Percentiles rank a stretch among this genome's conserved stretches.
These are phyloP conservation scores for Eupeodes corollae DNA, from an alignment of 1,140 invertebrate species.

Conservation along the genomic window DNA sequence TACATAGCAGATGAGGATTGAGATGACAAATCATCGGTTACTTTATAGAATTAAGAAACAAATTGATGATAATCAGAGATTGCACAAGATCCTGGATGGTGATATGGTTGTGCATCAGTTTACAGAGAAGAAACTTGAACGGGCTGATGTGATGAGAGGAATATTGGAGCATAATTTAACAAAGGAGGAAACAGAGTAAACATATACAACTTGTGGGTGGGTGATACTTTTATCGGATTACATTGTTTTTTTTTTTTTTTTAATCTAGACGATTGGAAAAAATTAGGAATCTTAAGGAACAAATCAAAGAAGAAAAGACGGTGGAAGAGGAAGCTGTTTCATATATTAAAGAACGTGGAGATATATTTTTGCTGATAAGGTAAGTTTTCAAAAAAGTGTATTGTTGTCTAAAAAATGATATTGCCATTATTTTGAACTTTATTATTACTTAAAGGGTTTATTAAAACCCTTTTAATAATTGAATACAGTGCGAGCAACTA, in stretches of 20 bases:
- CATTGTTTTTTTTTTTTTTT: not conserved
- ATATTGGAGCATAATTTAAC: conserved; percentile 27
- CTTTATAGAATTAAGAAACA: conserved; percentile 27
- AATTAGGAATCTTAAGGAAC: conserved; percentile 19
- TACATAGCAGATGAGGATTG: not conserved
- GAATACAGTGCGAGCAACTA: too few relatives aligned
- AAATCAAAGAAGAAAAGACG: conserved; percentile 8
- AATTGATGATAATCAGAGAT: conserved; percentile 28
- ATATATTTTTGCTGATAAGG: conserved; percentile 24
- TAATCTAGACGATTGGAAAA: conserved; percentile 17
- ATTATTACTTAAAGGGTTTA: too few relatives aligned
- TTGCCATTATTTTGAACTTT: too few relatives aligned
- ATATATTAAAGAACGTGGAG: conserved; percentile 24
- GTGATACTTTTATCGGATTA: too few relatives aligned
- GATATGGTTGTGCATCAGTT: conserved; percentile 25
- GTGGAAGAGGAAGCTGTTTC: conserved; percentile 9
- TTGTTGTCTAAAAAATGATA: too few relatives aligned
- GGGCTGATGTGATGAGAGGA: conserved; percentile 21
- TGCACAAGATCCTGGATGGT: conserved; percentile 23
- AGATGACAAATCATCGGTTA: not conserved
- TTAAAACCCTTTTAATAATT: too few relatives aligned
- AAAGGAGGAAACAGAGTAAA: conserved; percentile 27
- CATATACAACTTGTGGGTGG: not conserved
- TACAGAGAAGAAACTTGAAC: conserved; percentile 25
- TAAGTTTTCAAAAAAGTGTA: too few relatives aligned